Percentiles rank a stretch among this genome's conserved stretches.
These are phyloP conservation scores for Yasuhikotakia modesta DNA, from an alignment of 2,797 vertebrate species.

Conservation along the genomic window DNA sequence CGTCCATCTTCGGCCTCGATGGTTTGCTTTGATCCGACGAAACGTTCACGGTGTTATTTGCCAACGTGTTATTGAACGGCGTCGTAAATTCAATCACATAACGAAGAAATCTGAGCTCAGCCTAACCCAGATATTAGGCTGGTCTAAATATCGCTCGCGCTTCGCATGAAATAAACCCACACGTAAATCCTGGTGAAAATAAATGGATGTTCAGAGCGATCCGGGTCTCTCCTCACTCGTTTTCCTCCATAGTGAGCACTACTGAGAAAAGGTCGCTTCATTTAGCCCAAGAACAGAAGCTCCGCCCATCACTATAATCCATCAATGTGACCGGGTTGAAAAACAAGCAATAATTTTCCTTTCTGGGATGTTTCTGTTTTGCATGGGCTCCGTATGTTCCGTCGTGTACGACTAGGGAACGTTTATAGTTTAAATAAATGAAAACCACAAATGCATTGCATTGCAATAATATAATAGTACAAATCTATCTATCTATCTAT, in stretches of 20 bases:
- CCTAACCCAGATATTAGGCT: neutral
- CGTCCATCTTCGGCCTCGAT: slow-evolving; percentile 71
- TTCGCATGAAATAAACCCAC: slow-evolving; percentile 4
- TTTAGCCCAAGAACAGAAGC: slow-evolving; percentile 15
- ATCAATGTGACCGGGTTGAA: neutral
- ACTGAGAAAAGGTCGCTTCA: slow-evolving; percentile 15
- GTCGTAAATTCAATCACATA: slow-evolving; percentile 27
- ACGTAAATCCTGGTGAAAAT: slow-evolving; percentile 23
- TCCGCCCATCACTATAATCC: slow-evolving; percentile 34
- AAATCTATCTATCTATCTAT: no score
- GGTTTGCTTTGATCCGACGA: slow-evolving; percentile 9
- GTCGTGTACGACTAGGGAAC: neutral
- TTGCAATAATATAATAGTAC: no score
- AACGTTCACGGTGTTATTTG: slow-evolving; percentile 5
- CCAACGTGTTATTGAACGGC: neutral
- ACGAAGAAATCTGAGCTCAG: neutral
- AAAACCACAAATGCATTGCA: no score
- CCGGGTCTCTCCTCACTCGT: neutral
- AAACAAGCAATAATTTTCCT: neutral
- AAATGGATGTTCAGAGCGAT: neutral
- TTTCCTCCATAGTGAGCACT: slow-evolving; percentile 25
- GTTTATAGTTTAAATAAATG: no score
- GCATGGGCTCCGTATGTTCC: neutral
- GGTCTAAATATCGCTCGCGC: neutral
- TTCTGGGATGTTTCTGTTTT: neutral